Evolutionary conservation across 1,140 invertebrate genomes (phyloP).

Genomic region (Rhyacophila brunnea): DNA sequence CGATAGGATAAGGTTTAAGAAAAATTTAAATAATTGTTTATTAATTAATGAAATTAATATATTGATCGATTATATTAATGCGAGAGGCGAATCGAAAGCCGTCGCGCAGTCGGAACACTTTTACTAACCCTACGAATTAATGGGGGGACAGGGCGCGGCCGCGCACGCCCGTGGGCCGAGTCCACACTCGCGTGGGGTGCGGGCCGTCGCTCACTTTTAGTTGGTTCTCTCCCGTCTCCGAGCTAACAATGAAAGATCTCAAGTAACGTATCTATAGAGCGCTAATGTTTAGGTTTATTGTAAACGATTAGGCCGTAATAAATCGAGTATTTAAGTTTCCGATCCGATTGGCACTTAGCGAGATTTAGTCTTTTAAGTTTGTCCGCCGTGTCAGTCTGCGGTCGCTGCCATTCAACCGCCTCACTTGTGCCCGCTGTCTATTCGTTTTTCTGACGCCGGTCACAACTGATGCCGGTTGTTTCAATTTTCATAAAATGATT

Average conservation of each 20-base stretch:
- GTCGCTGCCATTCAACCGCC: no score
- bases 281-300: constrained; percentile 15
- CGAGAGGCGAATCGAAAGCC: constrained; percentile 13
- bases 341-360: no score
- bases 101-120: constrained; percentile 16
- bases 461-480: no score
- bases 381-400: no score
- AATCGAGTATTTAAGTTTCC: no score
- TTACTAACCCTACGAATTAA: constrained; percentile 7
- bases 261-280: constrained; percentile 20
- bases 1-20: constrained; percentile 27
- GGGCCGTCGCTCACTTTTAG: constrained; percentile 3
- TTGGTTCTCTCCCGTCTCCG: constrained; percentile 4
- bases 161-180: neutral
- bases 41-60: constrained; percentile 32
- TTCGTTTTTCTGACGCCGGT: no score
- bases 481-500: no score
- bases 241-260: constrained; percentile 31
- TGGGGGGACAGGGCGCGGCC: neutral
- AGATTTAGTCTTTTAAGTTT: no score
- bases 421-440: no score
- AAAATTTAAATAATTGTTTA: constrained; percentile 35
- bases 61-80: constrained; percentile 33
- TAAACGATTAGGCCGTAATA: no score
- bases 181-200: constrained; percentile 1